A percentile compares a stretch with the other conserved stretches of the same genome.
These are phyloP conservation scores for Zoroaster sp. DNA, from an alignment of 53 echinoderm and acorn worm genomes.

Conservation along the genomic window DNA sequence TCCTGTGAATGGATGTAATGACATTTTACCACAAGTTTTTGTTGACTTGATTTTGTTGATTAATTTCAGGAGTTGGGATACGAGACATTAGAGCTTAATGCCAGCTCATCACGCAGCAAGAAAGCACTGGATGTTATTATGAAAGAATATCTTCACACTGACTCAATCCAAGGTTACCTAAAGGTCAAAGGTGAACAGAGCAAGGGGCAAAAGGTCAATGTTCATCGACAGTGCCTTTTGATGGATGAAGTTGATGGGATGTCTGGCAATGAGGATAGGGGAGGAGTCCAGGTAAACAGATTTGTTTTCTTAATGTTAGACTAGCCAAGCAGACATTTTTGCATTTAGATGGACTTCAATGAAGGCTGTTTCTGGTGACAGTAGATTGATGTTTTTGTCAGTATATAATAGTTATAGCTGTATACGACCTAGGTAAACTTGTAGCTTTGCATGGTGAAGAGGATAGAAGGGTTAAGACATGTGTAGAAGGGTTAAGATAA, in stretches of 20 bases:
- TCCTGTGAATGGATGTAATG: no score
- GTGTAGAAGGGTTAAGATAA: no score
- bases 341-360: not conserved
- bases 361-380: no score
- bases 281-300: slow-evolving; percentile 89
- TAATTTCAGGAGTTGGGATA: slow-evolving; percentile 75
- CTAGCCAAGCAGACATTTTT: no score
- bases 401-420: no score
- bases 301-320: no score
- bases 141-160: slow-evolving; percentile 78
- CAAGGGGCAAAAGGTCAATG: slow-evolving; percentile 29
- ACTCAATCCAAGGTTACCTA: slow-evolving; percentile 66
- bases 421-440: no score
- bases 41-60: not conserved
- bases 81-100: slow-evolving; percentile 83
- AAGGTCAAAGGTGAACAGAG: slow-evolving; percentile 20
- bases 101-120: slow-evolving; percentile 93
- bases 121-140: slow-evolving; percentile 78
- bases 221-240: slow-evolving; percentile 85
- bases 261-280: slow-evolving; percentile 97
- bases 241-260: slow-evolving; percentile 99
- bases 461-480: no score
- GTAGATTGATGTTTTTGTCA: no score
- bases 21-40: no score
- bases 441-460: no score